These are phyloP conservation scores for Gibbula magus DNA, from an alignment of 2,888 invertebrate species.

Conservation along the genomic window DNA sequence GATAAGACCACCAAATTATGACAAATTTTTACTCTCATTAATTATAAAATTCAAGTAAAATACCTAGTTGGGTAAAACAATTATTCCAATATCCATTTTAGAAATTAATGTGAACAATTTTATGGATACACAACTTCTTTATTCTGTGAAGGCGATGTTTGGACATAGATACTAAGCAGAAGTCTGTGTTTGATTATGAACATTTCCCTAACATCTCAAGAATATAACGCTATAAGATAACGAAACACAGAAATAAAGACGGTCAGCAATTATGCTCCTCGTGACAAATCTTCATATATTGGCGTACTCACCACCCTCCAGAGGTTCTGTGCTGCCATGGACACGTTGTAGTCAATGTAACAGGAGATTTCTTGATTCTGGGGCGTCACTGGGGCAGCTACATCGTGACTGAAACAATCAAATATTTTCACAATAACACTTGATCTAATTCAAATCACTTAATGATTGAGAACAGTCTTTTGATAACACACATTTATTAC, in stretches of 20 bases:
- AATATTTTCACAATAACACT: neutral
- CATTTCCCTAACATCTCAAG: neutral
- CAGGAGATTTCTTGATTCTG: slow-evolving; percentile 96
- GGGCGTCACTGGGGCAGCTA: slow-evolving; percentile 94
- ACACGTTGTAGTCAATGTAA: slow-evolving; percentile 97
- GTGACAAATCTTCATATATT: neutral
- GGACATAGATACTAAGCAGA: too few species aligned
- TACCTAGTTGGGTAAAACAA: too few species aligned
- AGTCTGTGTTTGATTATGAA: neutral
- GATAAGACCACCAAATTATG: too few species aligned
- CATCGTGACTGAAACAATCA: slow-evolving; percentile 84
- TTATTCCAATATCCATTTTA: too few species aligned
- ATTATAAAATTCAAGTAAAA: too few species aligned
- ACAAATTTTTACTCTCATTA: too few species aligned
- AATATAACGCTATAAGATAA: neutral
- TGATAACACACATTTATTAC: too few species aligned
- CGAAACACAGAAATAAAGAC: neutral
- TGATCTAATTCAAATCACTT: too few species aligned
- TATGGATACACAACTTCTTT: too few species aligned
- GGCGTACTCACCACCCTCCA: slow-evolving; percentile 84
- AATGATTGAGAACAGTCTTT: too few species aligned
- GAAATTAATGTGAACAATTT: too few species aligned
- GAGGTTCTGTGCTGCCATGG: slow-evolving; percentile 93
- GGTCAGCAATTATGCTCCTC: neutral
- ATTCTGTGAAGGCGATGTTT: too few species aligned